Percentiles rank a stretch among this genome's conserved stretches.
These are phyloP conservation scores for Pteruthius melanotis DNA, from an alignment of 2,113 vertebrate genomes.

Conservation along the genomic window DNA sequence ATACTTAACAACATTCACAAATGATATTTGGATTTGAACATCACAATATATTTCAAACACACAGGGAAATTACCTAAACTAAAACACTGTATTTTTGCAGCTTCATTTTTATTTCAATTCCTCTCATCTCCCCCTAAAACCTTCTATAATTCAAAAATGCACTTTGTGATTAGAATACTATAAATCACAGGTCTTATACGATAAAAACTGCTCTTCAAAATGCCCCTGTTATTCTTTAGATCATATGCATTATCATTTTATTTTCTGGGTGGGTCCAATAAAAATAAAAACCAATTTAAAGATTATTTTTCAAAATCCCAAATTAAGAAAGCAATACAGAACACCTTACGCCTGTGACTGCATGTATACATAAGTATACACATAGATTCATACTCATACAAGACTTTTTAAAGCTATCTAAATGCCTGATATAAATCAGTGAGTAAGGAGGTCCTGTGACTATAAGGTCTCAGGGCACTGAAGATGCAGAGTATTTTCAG, in stretches of 20 bases:
- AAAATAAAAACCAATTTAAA: background rate
- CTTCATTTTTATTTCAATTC: background rate
- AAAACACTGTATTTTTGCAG: background rate
- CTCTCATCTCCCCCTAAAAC: background rate
- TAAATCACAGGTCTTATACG: background rate
- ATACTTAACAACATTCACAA: slow-evolving; percentile 29
- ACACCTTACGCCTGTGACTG: background rate
- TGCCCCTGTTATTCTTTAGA: background rate
- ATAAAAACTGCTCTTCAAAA: background rate
- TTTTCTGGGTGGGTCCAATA: background rate
- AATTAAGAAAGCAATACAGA: background rate
- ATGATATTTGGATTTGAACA: slow-evolving; percentile 33
- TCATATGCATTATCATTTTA: background rate
- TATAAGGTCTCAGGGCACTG: background rate
- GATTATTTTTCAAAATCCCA: background rate
- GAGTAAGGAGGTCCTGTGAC: background rate
- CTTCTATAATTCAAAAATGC: slow-evolving; percentile 8
- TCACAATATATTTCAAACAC: background rate
- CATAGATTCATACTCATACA: background rate
- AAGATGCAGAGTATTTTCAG: background rate
- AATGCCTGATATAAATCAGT: background rate
- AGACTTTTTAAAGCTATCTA: background rate
- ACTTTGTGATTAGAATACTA: background rate
- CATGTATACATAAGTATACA: background rate
- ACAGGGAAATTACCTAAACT: background rate